These are phyloP conservation scores for Cotesia chilonis DNA, from an alignment of 1,140 invertebrate species.

Conservation along the genomic window DNA sequence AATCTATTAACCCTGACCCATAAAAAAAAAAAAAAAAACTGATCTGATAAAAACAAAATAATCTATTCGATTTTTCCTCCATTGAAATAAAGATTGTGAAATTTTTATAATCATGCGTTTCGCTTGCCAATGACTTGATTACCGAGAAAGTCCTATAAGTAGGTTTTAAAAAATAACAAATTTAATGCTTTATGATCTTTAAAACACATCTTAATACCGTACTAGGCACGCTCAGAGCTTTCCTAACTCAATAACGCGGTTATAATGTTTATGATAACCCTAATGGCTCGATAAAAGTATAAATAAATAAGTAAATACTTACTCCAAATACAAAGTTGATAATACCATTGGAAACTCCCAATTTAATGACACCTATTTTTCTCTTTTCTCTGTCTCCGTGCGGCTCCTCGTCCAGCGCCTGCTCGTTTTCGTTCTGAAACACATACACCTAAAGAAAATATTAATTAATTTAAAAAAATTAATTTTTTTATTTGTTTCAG, in stretches of 20 bases:
- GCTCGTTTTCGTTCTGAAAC: conserved; percentile 55
- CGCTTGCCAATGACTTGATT: conserved; percentile 51
- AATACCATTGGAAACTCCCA: conserved; percentile 78
- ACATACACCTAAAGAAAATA: conserved; percentile 54
- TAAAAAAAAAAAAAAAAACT: too few relatives aligned
- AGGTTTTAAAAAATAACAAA: conserved; percentile 24
- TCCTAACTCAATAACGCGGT: too few relatives aligned
- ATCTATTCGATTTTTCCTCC: conserved; percentile 26
- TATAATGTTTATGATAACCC: conserved; percentile 6
- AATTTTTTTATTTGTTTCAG: too few relatives aligned
- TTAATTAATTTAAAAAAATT: too few relatives aligned
- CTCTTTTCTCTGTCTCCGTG: conserved; percentile 72
- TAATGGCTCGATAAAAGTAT: not conserved
- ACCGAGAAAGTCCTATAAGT: conserved; percentile 26
- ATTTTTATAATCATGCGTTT: conserved; percentile 43
- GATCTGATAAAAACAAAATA: conserved; percentile 22
- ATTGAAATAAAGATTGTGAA: conserved; percentile 32
- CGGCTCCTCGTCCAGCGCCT: conserved; percentile 51
- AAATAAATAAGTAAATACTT: conserved; percentile 60
- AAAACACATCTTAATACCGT: not conserved
- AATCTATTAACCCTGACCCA: too few relatives aligned
- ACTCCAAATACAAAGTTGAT: conserved; percentile 82
- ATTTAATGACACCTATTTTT: conserved; percentile 75
- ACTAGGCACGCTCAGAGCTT: not conserved
- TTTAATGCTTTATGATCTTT: conserved; percentile 35